Conservation (phyloP, 2,888 invertebrate species). For the Bedellia somnulentella region DNA sequence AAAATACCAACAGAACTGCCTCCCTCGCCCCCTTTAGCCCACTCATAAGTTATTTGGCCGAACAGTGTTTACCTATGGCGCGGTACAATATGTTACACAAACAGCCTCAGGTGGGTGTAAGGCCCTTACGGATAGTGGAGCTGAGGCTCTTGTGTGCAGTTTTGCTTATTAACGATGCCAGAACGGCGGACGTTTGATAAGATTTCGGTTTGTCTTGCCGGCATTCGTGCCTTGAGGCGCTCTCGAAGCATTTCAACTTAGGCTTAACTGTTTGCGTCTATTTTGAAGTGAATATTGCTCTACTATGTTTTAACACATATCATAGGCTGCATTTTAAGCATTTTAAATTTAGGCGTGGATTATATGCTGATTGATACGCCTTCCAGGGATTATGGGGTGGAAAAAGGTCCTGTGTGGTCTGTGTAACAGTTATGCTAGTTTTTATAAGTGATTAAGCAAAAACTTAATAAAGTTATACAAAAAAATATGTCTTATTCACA, state of each 20-base stretch:
- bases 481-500: too few relatives aligned
- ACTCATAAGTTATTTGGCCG: conserved; percentile 7
- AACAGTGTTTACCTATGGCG: conserved; percentile 32
- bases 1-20: too few relatives aligned
- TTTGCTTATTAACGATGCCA: conserved; percentile 57
- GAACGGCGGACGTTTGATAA: conserved; percentile 52
- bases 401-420: too few relatives aligned
- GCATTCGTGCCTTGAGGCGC: conserved; percentile 47
- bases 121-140: conserved; percentile 21
- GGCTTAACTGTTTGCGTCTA: background rate
- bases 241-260: conserved; percentile 42
- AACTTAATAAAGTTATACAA: too few relatives aligned
- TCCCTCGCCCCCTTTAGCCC: too few relatives aligned
- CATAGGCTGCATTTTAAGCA: too few relatives aligned
- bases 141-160: conserved; percentile 38
- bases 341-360: too few relatives aligned
- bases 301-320: background rate
- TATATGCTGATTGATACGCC: too few relatives aligned
- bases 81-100: conserved; percentile 34
- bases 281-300: background rate
- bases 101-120: conserved; percentile 31
- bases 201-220: conserved; percentile 56
- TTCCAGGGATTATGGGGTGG: too few relatives aligned
- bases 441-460: too few relatives aligned
- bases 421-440: too few relatives aligned